Evolutionary conservation across 2,797 vertebrate genomes (phyloP), one percentile per base, ranked within the genome.

Genomic region (Platyrinchus mystaceus): DNA sequence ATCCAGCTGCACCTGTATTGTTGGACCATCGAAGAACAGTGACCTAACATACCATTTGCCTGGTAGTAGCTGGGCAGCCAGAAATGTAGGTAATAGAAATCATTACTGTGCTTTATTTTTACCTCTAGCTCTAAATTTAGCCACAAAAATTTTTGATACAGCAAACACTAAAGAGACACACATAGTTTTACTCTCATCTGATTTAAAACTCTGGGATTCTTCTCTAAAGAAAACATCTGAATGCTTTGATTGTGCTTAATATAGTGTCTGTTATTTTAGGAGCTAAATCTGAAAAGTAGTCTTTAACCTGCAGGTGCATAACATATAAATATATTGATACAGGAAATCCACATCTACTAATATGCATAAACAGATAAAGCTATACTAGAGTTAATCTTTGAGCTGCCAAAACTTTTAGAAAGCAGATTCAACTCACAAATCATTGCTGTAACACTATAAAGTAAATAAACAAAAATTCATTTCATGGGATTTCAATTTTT

Each of bases 401-500:
- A 93, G 44, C 27, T 67, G 36, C 24, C 84, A 71, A 88, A 87
- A 66, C 26, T 80, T 84, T 20, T 77, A 39, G 19, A 69, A 92
- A 90, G 83, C 12, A 84, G 58, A 64, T 76, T 86, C 50, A 83
- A 55, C 82, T 90, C 93, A 93, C 60, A 91, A 92, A 75, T 71
- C 30, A 78, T 46, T 95, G 32, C 34, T 87, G 23, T 47, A 77
- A 32, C 37, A 64, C 7, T 63, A 30, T 44, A 53, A 28, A 88
- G 47, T 80, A 83, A 96, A 94, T 89, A 93, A 94, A 94, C 58
- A 96, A 94, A 94, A 93, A 92, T 39, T 90, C 12, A 96, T 96
- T 96, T 97, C 55, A 96, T 87, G 89, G 89, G 88, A 93, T 95
- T 95, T 84, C 79, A 92, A 34, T 91, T 87, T 96, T 97, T 95